These are phyloP conservation scores for Chelonia mydas DNA, from an alignment of 2,797 vertebrate species.

Conservation along the genomic window DNA sequence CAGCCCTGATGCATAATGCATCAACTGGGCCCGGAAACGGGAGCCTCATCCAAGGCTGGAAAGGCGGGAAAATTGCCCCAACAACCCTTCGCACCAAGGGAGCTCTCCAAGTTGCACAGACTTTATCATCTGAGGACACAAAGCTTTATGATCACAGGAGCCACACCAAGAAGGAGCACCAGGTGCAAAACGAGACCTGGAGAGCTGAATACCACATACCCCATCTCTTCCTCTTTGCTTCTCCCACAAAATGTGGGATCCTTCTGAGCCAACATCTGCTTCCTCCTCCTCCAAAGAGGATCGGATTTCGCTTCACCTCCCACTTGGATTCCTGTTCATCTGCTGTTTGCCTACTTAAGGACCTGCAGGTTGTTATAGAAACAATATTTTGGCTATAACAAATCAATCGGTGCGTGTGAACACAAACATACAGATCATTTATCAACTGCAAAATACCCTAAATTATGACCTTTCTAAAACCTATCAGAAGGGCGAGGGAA, in stretches of 20 bases:
- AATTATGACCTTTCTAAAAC: conserved; percentile 96
- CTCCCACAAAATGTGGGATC: conserved; percentile 22
- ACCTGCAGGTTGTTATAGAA: conserved; percentile 86
- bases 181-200: not conserved
- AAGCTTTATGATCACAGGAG: conserved; percentile 50
- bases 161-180: not conserved
- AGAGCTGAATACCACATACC: conserved; percentile 8
- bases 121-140: conserved; percentile 46
- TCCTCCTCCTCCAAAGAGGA: conserved; percentile 54
- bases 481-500: conserved; percentile 95
- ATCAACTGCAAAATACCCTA: conserved; percentile 97
- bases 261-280: conserved; percentile 3
- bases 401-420: conserved; percentile 92
- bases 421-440: conserved; percentile 97
- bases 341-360: conserved; percentile 88
- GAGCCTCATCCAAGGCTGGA: conserved; percentile 87
- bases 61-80: conserved; percentile 89
- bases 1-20: conserved; percentile 99
- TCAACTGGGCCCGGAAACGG: conserved; percentile 92
- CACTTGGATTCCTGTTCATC: conserved; percentile 78
- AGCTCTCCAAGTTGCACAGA: conserved; percentile 74
- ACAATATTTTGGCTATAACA: conserved; percentile 90
- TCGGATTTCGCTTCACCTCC: conserved; percentile 76
- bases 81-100: conserved; percentile 78
- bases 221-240: not conserved